Conservation (phyloP, 2,113 vertebrate species). For the Hemiscyllium ocellatum region DNA sequence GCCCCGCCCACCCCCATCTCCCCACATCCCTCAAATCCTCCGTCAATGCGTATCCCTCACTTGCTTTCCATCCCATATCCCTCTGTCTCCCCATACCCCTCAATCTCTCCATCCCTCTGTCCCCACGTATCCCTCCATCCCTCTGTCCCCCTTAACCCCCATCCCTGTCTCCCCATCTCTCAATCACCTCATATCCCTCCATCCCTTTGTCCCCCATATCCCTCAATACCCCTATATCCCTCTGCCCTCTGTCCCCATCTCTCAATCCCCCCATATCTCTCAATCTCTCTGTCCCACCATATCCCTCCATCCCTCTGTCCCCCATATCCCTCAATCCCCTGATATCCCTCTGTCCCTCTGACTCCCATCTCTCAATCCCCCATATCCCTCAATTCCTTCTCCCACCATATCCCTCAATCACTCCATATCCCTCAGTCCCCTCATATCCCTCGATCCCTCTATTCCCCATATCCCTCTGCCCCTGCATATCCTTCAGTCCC, state of each 20-base stretch:
- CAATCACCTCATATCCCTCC: background rate
- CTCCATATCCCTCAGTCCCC: background rate
- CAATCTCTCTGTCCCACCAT: too few species aligned
- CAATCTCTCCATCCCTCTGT: background rate
- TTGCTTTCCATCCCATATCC: too few species aligned
- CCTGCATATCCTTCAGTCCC: background rate
- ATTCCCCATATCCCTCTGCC: background rate
- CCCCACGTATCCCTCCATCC: background rate
- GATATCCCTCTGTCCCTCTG: too few species aligned
- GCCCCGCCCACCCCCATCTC: too few species aligned
- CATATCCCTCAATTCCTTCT: too few species aligned
- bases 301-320: background rate
- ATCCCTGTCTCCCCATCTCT: too few species aligned
- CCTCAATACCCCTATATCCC: background rate
- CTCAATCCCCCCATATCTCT: too few species aligned
- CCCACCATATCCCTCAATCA: background rate
- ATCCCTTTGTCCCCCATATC: background rate
- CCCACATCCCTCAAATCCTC: background rate
- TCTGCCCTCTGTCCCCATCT: background rate
- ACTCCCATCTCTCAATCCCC: too few species aligned
- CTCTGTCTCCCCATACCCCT: background rate
- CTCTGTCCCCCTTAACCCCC: background rate
- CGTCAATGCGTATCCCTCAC: too few species aligned
- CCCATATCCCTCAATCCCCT: background rate
- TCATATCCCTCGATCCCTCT: background rate